These are phyloP conservation scores for Timandra comae DNA, from an alignment of 2,888 invertebrate species.

Conservation along the genomic window DNA sequence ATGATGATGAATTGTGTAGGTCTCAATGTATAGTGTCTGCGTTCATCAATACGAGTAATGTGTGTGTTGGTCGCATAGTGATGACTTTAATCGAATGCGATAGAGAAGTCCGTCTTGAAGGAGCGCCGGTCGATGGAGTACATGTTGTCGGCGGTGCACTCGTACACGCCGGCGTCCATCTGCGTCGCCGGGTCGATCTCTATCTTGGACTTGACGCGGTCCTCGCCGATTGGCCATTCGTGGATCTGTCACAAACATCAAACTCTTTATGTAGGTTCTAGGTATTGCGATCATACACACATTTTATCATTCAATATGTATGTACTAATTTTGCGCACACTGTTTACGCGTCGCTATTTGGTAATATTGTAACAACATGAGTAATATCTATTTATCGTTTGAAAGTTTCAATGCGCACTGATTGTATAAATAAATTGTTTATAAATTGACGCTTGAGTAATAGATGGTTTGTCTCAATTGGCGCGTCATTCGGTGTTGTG, in stretches of 20 bases:
- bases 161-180: constrained; percentile 97
- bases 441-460: too few relatives aligned
- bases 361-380: neutral
- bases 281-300: neutral
- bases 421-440: too few relatives aligned
- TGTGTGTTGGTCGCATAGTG: neutral
- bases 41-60: too few relatives aligned
- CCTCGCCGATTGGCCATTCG: constrained; percentile 90
- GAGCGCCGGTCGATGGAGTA: constrained; percentile 93
- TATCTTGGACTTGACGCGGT: constrained; percentile 92
- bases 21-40: too few relatives aligned
- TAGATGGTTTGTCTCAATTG: too few relatives aligned
- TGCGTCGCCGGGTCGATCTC: constrained; percentile 97
- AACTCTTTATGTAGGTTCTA: neutral
- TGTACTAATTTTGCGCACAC: neutral
- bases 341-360: neutral
- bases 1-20: too few relatives aligned
- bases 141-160: constrained; percentile 96
- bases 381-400: too few relatives aligned
- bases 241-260: constrained; percentile 79
- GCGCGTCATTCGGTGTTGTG: too few relatives aligned
- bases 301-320: neutral
- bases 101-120: constrained; percentile 95
- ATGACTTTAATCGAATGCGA: constrained; percentile 85
- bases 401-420: too few relatives aligned